These are phyloP conservation scores for Zaprionus davidi DNA, from an alignment of 1,140 invertebrate species.

Conservation along the genomic window DNA sequence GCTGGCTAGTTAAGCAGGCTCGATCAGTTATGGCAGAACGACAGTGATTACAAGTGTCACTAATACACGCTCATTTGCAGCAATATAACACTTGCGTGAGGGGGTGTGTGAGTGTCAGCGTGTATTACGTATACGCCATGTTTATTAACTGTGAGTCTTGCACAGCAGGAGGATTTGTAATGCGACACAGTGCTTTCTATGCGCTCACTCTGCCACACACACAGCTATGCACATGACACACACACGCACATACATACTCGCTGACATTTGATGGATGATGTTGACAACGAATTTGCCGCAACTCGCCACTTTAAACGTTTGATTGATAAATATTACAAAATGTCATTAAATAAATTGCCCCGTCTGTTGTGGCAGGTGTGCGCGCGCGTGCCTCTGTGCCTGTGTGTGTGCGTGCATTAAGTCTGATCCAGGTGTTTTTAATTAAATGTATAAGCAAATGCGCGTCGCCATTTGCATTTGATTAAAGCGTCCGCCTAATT, in stretches of 20 bases:
- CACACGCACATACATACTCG: conserved; percentile 11
- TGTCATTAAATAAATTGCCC: conserved; percentile 39
- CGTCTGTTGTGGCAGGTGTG: neutral
- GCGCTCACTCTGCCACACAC: neutral
- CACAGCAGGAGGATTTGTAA: neutral
- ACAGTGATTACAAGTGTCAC: conserved; percentile 2
- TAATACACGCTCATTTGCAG: neutral
- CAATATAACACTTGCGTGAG: neutral
- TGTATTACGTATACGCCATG: neutral
- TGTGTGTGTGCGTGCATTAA: neutral
- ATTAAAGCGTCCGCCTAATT: conserved; percentile 4
- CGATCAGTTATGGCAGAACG: neutral
- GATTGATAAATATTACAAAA: conserved; percentile 40
- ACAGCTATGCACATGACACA: neutral
- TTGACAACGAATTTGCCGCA: conserved; percentile 28
- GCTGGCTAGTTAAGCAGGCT: neutral
- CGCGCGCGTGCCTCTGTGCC: neutral
- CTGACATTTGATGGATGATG: conserved; percentile 42
- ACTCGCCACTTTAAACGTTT: conserved; percentile 33
- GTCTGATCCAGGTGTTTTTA: neutral
- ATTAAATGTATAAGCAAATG: conserved; percentile 2
- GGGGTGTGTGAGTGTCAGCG: neutral
- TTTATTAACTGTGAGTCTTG: conserved; percentile 4
- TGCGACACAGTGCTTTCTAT: neutral
- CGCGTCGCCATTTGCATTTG: neutral